Evolutionary conservation across 2,113 vertebrate genomes (phyloP).

Genomic region (Semicossyphus pulcher): DNA sequence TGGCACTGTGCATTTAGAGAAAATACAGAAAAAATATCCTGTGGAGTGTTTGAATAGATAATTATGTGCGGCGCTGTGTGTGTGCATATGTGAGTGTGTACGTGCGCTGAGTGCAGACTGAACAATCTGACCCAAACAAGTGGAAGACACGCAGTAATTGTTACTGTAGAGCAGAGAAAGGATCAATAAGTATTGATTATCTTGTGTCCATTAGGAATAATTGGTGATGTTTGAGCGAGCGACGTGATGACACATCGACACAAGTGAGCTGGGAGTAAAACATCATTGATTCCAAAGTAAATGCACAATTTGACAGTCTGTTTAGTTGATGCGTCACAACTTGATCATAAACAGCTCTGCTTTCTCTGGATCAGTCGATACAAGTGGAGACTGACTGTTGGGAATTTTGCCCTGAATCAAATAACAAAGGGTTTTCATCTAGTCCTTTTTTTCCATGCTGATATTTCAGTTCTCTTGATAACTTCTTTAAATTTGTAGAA

Average conservation of each 20-base stretch:
- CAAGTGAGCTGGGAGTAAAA: conserved; percentile 30
- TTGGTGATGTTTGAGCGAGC: conserved; percentile 57
- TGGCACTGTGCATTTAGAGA: conserved; percentile 60
- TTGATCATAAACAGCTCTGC: conserved; percentile 18
- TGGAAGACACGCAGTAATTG: conserved; percentile 43
- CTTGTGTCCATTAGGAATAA: conserved; percentile 61
- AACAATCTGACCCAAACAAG: conserved; percentile 31
- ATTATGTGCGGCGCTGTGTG: conserved; percentile 39
- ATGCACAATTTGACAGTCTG: conserved; percentile 32
- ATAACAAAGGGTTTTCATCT: not conserved
- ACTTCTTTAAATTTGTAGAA: too few species aligned
- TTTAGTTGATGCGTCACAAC: conserved; percentile 24
- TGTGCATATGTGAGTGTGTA: conserved; percentile 27
- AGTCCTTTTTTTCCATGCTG: not conserved
- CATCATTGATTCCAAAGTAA: conserved; percentile 40
- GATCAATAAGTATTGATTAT: conserved; percentile 66
- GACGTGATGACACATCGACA: conserved; percentile 48
- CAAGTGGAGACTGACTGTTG: not conserved
- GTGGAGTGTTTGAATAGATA: conserved; percentile 65
- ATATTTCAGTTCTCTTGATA: too few species aligned
- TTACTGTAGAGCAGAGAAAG: conserved; percentile 41
- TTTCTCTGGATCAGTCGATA: not conserved
- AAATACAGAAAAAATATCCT: conserved; percentile 54
- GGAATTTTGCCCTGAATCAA: not conserved
- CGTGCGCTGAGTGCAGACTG: conserved; percentile 37